These are phyloP conservation scores for Ophthalmotilapia sp. DNA, from an alignment of 2,113 vertebrate genomes.

Conservation along the genomic window DNA sequence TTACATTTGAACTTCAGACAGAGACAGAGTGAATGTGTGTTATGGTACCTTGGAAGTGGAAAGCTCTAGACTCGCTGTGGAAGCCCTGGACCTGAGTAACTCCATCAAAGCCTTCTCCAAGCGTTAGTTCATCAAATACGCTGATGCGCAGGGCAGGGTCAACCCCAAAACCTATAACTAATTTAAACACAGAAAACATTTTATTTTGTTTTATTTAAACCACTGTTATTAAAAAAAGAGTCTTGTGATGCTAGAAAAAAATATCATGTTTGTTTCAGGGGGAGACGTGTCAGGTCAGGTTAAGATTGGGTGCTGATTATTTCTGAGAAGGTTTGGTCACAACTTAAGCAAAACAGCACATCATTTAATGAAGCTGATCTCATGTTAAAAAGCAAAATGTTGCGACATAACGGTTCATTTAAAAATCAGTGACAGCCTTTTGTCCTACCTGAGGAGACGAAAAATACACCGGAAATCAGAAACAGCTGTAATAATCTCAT, in stretches of 20 bases:
- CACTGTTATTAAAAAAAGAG: background rate
- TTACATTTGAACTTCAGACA: background rate
- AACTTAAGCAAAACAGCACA: background rate
- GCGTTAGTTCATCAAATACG: conserved; percentile 84
- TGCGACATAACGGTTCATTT: background rate
- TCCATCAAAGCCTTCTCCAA: conserved; percentile 80
- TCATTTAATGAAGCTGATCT: background rate
- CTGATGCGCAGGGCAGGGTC: conserved; percentile 90
- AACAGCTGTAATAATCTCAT: conserved; percentile 72
- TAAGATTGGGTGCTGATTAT: background rate
- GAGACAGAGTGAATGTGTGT: background rate
- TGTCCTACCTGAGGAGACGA: conserved; percentile 70
- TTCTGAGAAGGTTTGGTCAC: background rate
- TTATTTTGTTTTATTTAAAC: background rate
- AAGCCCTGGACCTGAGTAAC: conserved; percentile 92
- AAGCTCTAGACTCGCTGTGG: conserved; percentile 92
- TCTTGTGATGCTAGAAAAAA: background rate
- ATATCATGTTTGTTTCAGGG: background rate
- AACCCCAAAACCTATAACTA: conserved; percentile 88
- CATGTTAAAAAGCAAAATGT: background rate
- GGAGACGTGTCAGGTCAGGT: background rate
- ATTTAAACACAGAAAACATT: conserved; percentile 37
- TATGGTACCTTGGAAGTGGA: conserved; percentile 88
- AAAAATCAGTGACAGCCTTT: background rate
- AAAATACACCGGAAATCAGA: conserved; percentile 63